Conservation (phyloP, 2,113 vertebrate genomes). For the Xyrauchen texanus region DNA sequence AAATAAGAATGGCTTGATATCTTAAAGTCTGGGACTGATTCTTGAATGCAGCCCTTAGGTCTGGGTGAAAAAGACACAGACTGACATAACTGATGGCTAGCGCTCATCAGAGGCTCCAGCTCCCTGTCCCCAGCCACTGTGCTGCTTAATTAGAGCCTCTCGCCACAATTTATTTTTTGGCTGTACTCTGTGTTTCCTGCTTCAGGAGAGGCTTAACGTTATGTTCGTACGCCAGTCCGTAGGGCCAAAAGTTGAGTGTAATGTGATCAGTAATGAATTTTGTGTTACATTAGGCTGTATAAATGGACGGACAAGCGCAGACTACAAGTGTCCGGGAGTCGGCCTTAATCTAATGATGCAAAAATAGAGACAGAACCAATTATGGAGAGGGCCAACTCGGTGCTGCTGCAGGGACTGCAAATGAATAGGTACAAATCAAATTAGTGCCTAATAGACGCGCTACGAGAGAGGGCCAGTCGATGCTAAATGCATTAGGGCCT, state of each 20-base stretch:
- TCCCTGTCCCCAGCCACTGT: slow-evolving; percentile 42
- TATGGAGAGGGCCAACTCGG: slow-evolving; percentile 90
- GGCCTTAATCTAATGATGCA: slow-evolving; percentile 99
- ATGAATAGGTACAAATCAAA: slow-evolving; percentile 98
- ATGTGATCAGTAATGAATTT: slow-evolving; percentile 99
- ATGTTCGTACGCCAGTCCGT: slow-evolving; percentile 85
- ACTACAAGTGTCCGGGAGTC: slow-evolving; percentile 97
- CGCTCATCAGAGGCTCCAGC: slow-evolving; percentile 52
- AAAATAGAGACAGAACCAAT: slow-evolving; percentile 95
- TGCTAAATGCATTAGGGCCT: slow-evolving; percentile 94
- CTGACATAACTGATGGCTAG: slow-evolving; percentile 52
- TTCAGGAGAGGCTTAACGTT: slow-evolving; percentile 81
- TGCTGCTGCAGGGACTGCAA: slow-evolving; percentile 93
- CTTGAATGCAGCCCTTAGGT: slow-evolving; percentile 37
- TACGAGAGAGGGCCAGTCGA: slow-evolving; percentile 89
- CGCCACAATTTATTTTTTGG: slow-evolving; percentile 41
- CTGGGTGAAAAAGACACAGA: slow-evolving; percentile 54
- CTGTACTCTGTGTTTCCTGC: slow-evolving; percentile 22
- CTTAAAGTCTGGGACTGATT: slow-evolving; percentile 34
- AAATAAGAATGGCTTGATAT: slow-evolving; percentile 34
- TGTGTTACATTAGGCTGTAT: slow-evolving; percentile 98
- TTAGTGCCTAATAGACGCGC: slow-evolving; percentile 94
- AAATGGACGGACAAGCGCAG: slow-evolving; percentile 89
- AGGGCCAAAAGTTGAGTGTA: slow-evolving; percentile 91
- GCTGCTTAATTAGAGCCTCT: slow-evolving; percentile 36